Evolutionary conservation across 2,888 invertebrate genomes (phyloP), one percentile per base, ranked within the genome.

Genomic region (Girardia tigrina): DNA sequence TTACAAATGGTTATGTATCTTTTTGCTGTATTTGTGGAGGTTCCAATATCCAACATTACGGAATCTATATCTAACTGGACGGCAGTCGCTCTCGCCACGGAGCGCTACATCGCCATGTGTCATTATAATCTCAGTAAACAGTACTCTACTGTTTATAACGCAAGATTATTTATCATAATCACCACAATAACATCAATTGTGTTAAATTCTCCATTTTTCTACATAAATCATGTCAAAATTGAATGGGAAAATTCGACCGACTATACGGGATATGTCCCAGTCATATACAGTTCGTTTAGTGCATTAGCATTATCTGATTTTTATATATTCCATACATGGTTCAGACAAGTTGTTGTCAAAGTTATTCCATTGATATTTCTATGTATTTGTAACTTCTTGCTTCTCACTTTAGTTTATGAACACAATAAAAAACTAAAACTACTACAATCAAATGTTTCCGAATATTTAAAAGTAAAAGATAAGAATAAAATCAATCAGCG

Each of bases 131-230:
- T 75, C 20, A 70, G 69, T n/a, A 75, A 75, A 29, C 42, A 56
- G 26, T 28, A 28, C 8, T 75, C 69, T 26, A 75, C 75, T 0
- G 27, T 70, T 20, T 72, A 70, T 26, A 75, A 75, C 29, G 69
- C 75, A 26, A 23, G 28, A n/a, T 28, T 8, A n/a, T 26, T 75
- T 16, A 23, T 73, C 8, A 1, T 71, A 12, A 14, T 56, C 14
- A 29, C 28, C 27, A 29, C 27, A 20, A 16, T 27, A 23, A 26
- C 28, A 16, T 56, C 72, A 28, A 20, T 70, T 27, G 26, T 75
- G 26, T 72, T 75, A 16, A 75, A 75, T 75, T n/a, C 26, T 26
- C 71, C 71, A 27, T 75, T 73, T 29, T 75, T 75, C 75, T 75
- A 70, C 29, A 73, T 29, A n/a, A 75, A 28, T 26, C 26, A 73